Evolutionary conservation across 2,888 invertebrate species (phyloP).

Genomic region (Acrobasis consociella): DNA sequence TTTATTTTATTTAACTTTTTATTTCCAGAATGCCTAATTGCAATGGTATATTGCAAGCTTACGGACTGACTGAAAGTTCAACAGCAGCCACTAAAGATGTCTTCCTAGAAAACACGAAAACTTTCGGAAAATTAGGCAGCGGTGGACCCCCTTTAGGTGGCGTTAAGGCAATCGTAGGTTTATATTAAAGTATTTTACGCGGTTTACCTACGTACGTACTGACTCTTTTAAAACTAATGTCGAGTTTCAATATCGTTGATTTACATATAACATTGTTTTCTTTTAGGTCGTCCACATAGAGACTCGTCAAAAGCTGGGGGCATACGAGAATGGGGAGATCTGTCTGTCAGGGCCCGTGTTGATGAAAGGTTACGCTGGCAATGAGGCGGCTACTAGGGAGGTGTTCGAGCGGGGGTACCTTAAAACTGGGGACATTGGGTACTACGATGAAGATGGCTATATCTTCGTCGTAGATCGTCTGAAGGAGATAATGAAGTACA

Average conservation of each 20-base stretch:
- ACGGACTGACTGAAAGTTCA: conserved; percentile 69
- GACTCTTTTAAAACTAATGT: neutral
- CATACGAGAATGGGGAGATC: conserved; percentile 55
- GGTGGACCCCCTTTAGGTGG: conserved; percentile 58
- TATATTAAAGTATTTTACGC: neutral
- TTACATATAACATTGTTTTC: neutral
- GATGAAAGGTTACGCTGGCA: conserved; percentile 59
- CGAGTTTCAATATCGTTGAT: neutral
- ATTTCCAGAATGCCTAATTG: conserved; percentile 57
- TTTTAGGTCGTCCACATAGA: conserved; percentile 65
- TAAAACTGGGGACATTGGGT: conserved; percentile 66
- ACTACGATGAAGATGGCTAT: conserved; percentile 61
- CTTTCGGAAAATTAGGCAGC: conserved; percentile 51
- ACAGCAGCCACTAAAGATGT: conserved; percentile 54
- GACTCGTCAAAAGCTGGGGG: conserved; percentile 50
- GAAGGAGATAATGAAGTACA: conserved; percentile 69
- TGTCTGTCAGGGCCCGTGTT: conserved; percentile 56
- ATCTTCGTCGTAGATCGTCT: conserved; percentile 65
- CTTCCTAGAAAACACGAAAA: conserved; percentile 34
- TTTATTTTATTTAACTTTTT: too few species aligned
- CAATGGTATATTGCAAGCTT: conserved; percentile 60
- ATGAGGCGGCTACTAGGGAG: conserved; percentile 49
- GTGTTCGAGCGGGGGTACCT: conserved; percentile 58
- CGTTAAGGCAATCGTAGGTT: conserved; percentile 52
- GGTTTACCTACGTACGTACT: too few species aligned